Conservation (phyloP, 2,797 vertebrate species). For the Syngnathus rostellatus region DNA sequence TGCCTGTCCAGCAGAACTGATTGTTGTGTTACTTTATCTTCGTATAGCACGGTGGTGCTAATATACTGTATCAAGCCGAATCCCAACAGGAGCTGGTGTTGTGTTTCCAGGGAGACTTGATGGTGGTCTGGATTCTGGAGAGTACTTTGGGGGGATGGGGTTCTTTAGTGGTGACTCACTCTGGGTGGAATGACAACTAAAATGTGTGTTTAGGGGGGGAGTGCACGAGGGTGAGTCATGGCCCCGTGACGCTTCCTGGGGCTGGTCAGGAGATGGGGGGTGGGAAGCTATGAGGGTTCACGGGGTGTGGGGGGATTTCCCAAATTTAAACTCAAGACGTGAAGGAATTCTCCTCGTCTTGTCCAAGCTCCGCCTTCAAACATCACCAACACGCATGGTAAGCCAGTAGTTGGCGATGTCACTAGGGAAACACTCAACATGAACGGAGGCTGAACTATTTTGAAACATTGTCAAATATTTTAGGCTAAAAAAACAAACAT, state of each 20-base stretch:
- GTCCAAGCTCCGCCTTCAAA: not conserved
- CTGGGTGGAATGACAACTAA: conserved; percentile 22
- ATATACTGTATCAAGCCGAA: conserved; percentile 22
- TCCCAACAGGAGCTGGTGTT: conserved; percentile 17
- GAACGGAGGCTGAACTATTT: not conserved
- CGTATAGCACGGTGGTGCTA: not conserved
- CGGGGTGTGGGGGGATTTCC: conserved; percentile 28
- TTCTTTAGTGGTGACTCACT: conserved; percentile 45
- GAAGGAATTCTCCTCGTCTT: not conserved
- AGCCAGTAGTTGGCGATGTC: no score
- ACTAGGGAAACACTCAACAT: not conserved
- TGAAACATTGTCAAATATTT: no score
- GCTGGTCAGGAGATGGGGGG: conserved; percentile 11
- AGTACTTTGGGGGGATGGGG: conserved; percentile 9
- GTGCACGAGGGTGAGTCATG: conserved; percentile 4
- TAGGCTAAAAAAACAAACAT: no score
- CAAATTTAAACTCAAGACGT: conserved; percentile 12
- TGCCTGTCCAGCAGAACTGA: not conserved
- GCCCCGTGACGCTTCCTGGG: conserved; percentile 18
- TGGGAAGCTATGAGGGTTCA: no score
- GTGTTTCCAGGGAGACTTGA: conserved; percentile 36
- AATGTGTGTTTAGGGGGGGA: conserved; percentile 6
- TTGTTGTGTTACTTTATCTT: conserved; percentile 8
- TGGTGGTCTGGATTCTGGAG: not conserved
- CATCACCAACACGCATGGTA: no score